A percentile compares a stretch with the other conserved stretches of the same genome.
These are phyloP conservation scores for Zele albiditarsus DNA, from an alignment of 2,888 invertebrate genomes.

Conservation along the genomic window DNA sequence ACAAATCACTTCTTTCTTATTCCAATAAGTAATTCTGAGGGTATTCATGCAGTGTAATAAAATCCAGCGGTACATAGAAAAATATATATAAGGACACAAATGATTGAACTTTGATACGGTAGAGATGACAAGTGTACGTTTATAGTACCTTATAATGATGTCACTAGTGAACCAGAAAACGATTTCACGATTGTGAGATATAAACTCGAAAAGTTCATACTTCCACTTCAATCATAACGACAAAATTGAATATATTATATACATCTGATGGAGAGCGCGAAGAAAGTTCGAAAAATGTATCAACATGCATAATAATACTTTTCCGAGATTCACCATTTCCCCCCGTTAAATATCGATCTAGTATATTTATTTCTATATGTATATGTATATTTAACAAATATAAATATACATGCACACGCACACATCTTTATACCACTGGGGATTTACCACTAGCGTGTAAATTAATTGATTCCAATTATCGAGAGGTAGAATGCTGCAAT, in stretches of 20 bases:
- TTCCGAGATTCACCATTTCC: neutral
- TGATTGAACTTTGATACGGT: neutral
- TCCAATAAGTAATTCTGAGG: too few species aligned
- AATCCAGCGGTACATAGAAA: neutral
- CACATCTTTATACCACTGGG: constrained; percentile 32
- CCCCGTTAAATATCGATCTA: neutral
- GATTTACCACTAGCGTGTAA: constrained; percentile 55
- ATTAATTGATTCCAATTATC: constrained; percentile 68
- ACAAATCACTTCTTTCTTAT: too few species aligned
- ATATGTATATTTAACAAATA: neutral
- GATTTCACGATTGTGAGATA: neutral
- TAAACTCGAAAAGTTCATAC: neutral
- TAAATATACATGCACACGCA: neutral
- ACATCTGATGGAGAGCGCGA: neutral
- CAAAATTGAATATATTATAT: neutral
- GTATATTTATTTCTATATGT: neutral
- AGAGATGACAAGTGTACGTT: neutral
- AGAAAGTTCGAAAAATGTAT: neutral
- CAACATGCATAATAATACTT: neutral
- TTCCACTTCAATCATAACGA: neutral
- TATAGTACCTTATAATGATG: neutral
- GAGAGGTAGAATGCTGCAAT: constrained; percentile 62
- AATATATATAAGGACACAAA: neutral
- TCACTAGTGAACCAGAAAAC: neutral
- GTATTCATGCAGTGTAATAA: neutral